phyloP scores from a whole-genome alignment of 2,797 vertebrate species.

The Arctocebus calabarensis region DNA sequence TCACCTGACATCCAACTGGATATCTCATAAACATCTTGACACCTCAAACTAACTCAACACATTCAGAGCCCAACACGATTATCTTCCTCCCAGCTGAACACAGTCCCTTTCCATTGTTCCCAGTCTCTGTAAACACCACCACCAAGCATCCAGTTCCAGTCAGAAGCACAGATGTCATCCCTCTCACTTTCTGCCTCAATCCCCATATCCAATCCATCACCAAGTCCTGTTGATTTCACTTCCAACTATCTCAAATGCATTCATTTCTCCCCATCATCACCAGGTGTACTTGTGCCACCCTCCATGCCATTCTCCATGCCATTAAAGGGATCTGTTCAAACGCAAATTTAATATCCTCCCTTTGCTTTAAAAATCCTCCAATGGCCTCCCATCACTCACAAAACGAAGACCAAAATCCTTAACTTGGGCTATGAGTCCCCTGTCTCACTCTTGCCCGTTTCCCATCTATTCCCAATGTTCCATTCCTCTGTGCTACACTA shows the following conservation, averaged over 20 bases:
- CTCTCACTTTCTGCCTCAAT: neutral
- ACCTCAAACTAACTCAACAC: neutral
- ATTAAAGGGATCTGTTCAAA: neutral
- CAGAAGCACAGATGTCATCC: neutral
- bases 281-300: neutral
- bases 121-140: neutral
- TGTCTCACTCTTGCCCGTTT: neutral
- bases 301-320: neutral
- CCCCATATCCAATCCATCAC: neutral
- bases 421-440: neutral
- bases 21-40: neutral
- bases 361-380: slow-evolving; percentile 25
- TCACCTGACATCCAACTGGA: neutral
- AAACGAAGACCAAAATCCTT: neutral
- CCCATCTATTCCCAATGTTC: neutral
- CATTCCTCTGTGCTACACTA: neutral
- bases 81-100: neutral
- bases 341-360: neutral
- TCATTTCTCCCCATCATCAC: neutral
- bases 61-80: neutral
- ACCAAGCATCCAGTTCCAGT: neutral
- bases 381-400: neutral
- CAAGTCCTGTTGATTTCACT: neutral
- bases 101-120: neutral
- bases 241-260: neutral